Evolutionary conservation across 2,113 vertebrate genomes (phyloP).

Genomic region (Lophochroa leadbeateri): DNA sequence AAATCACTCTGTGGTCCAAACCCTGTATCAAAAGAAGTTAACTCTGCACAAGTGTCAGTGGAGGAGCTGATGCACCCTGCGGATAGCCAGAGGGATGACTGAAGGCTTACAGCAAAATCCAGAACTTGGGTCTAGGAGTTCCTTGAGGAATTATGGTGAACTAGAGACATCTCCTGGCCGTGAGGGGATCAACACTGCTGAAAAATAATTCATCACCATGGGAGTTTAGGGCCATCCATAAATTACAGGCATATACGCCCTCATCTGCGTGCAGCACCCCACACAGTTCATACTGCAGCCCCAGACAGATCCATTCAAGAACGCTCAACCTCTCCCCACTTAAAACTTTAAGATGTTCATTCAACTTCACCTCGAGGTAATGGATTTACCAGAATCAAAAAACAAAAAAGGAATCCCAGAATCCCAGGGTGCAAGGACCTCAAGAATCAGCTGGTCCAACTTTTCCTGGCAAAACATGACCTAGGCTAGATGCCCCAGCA

Average conservation of each 20-base stretch:
- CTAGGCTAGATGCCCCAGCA: neutral
- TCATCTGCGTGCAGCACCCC: accelerated
- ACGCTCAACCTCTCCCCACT: neutral
- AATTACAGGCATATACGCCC: accelerated
- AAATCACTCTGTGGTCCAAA: neutral
- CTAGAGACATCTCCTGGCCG: constrained; percentile 68
- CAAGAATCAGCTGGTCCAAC: neutral
- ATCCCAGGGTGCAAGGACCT: neutral
- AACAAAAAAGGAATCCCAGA: neutral
- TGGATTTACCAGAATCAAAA: neutral
- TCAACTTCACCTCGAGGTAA: neutral
- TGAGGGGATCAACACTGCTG: neutral
- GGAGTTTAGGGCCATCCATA: neutral
- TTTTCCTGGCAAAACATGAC: neutral
- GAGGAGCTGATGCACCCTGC: neutral
- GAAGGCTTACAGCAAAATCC: neutral
- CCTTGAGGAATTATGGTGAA: neutral
- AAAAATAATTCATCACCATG: neutral
- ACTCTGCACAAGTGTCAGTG: neutral
- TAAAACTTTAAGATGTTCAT: accelerated
- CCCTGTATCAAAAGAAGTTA: neutral
- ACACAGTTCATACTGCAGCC: accelerated
- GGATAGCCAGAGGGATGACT: neutral
- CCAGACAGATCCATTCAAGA: neutral
- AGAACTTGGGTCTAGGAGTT: neutral